Evolutionary conservation across 1,140 invertebrate genomes (phyloP).

Genomic region (Marisa cornuarietis): DNA sequence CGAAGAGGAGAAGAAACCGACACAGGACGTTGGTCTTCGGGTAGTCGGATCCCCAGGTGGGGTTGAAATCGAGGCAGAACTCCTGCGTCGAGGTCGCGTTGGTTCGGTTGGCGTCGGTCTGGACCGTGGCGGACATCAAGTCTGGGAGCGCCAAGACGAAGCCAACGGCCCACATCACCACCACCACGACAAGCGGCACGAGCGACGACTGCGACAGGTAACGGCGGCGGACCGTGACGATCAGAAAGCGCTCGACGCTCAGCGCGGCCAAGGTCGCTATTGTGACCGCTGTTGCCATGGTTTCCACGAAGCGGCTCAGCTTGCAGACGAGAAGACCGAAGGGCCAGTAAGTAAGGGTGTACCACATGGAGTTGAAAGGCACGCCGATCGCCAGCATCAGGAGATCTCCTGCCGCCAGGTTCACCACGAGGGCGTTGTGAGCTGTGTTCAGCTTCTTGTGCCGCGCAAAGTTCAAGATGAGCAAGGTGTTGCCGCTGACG

Average conservation of each 20-base stretch:
- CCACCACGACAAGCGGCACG: slow-evolving; percentile 69
- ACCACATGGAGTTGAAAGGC: slow-evolving; percentile 82
- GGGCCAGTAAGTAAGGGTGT: slow-evolving; percentile 87
- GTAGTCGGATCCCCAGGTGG: slow-evolving; percentile 67
- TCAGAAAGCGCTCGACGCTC: slow-evolving; percentile 79
- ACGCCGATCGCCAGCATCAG: slow-evolving; percentile 81
- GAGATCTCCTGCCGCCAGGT: slow-evolving; percentile 80
- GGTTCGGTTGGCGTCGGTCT: neutral
- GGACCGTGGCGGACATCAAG: slow-evolving; percentile 70
- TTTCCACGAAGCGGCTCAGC: slow-evolving; percentile 43
- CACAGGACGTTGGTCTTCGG: slow-evolving; percentile 76
- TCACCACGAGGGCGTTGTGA: slow-evolving; percentile 87
- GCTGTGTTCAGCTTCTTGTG: slow-evolving; percentile 71
- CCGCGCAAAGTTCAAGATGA: slow-evolving; percentile 70
- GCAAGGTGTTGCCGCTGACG: slow-evolving; percentile 84
- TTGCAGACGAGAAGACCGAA: slow-evolving; percentile 78
- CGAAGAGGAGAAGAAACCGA: slow-evolving; percentile 84
- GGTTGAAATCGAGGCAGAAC: slow-evolving; percentile 33
- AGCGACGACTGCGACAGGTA: slow-evolving; percentile 60
- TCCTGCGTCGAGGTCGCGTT: neutral
- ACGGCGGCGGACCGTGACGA: slow-evolving; percentile 32
- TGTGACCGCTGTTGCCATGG: slow-evolving; percentile 79
- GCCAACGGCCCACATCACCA: slow-evolving; percentile 86
- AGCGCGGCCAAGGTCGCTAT: slow-evolving; percentile 88
- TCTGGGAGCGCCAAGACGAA: slow-evolving; percentile 80